These are phyloP conservation scores for Stictocephala bisonia DNA, from an alignment of 2,888 invertebrate species.

Conservation along the genomic window DNA sequence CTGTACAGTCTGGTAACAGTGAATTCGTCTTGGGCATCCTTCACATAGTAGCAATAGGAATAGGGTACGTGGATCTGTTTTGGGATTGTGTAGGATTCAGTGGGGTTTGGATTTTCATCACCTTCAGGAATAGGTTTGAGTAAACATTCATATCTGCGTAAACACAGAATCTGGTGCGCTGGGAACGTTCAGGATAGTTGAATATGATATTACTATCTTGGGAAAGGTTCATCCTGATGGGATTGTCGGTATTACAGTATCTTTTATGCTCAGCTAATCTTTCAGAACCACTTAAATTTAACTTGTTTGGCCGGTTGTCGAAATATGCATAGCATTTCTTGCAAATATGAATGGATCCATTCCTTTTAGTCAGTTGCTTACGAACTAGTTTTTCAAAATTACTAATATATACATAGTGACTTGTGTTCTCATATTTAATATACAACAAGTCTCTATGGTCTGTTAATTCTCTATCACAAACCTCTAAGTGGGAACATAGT, in stretches of 20 bases:
- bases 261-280: conserved; percentile 5
- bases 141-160: not conserved
- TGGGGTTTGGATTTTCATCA: too few species aligned
- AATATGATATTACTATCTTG: not conserved
- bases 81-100: not conserved
- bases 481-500: not conserved
- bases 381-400: not conserved
- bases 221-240: not conserved
- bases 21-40: not conserved
- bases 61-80: not conserved
- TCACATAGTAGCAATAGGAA: not conserved
- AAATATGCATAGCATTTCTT: conserved; percentile 24
- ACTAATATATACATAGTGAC: not conserved
- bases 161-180: not conserved
- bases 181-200: not conserved
- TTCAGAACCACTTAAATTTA: not conserved
- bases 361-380: not conserved
- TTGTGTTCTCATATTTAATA: not conserved
- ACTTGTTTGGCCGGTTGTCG: not conserved
- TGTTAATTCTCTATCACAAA: not conserved
- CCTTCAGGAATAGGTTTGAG: not conserved
- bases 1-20: not conserved
- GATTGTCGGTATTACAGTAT: not conserved
- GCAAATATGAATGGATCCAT: not conserved
- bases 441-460: not conserved